Evolutionary conservation across 1,140 invertebrate genomes (phyloP), one percentile per base, ranked within the genome.

Genomic region (Schlechtendalia chinensis): DNA sequence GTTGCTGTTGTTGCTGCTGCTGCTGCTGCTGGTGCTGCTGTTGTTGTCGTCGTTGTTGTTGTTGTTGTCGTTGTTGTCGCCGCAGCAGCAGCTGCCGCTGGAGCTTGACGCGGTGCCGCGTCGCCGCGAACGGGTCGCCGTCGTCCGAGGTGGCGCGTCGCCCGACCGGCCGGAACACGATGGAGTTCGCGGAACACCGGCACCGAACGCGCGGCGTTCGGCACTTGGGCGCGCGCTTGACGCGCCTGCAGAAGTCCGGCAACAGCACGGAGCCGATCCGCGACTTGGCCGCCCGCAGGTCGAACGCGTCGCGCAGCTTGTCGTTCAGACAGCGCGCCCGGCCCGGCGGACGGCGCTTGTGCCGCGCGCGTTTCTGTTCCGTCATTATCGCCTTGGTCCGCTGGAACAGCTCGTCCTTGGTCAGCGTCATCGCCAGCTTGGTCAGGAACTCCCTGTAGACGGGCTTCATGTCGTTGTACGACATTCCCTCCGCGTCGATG

Each of bases 401-500:
- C 84, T 95, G 92, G 84, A 95, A 96, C 75, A 96, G 87, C 86
- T 96, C 94, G 83, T 96, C 94, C 86, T 95, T 94, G 24, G 93
- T 95, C 24, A 96, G 86, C 0, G 94, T 95, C 0, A 95, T 90
- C 0, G 94, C 93, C 74, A 96, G 86, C 87, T 95, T 95, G 59
- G 96, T 85, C 32, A 96, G 86, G 84, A 96, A 94, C 86, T 96
- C 94, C 86, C 95, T 94, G 85, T 96, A 95, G 56, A 95, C 92
- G 5, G 94, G 94, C 85, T 95, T 95, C 67, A 96, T 86, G 83
- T 95, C 93, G 86, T 95, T 96, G 86, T 95, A 96, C 27, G 93
- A 94, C 93, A 96, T 96, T 69, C 94, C 94, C 84, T 95, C 92
- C 1, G 93, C 90, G 86, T 95, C 93, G 82, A 96, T 94, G 83